Evolutionary conservation across 2,113 vertebrate genomes (phyloP), one percentile per base, ranked within the genome.

Genomic region (Menidia beryllina): DNA sequence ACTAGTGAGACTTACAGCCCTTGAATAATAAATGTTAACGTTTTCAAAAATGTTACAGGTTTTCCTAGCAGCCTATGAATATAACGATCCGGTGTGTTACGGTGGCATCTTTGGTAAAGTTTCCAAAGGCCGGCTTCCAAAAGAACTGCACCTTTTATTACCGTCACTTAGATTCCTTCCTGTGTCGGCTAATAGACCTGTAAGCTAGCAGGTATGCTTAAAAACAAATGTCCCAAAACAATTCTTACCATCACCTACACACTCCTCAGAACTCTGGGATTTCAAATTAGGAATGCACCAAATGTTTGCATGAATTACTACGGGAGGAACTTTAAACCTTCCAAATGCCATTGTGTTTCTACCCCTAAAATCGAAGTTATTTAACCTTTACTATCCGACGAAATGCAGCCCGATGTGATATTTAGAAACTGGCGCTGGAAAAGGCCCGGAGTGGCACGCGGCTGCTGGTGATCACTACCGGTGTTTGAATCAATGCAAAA

Each of bases 361-460:
- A 4, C 19, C 1, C 5, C n/a, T 25, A 64, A 45, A 54, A 45
- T 51, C 10, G 7, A 11, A 55, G 27, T 14, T 14, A 15, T 26
- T 57, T 57, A 57, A 25, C 30, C 26, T 69, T 50, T 38, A 20
- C 14, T 39, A n/a, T 39, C 4, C 50, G 63, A 14, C 11, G 17
- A 26, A 19, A n/a, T 14, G n/a, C 43, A 25, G 43, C 49, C 17
- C 48, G 39, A 41, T 65, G 10, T 57, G 67, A 59, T 51, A 59
- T 51, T 51, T 51, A 26, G 23, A 39, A 38, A 26, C 21, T 7
- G 23, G 4, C 8, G 3, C 21, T 38, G n/a, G 14, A 57, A 39
- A 11, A 19, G 39, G 23, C 45, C 30, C 1, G 7, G 11, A 19
- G 60, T 7, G 19, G 48, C 19, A 61, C 30, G 5, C 30, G 10